phyloP scores from a whole-genome alignment of 2,797 vertebrate genomes.

The Syndactyla subalaris region DNA sequence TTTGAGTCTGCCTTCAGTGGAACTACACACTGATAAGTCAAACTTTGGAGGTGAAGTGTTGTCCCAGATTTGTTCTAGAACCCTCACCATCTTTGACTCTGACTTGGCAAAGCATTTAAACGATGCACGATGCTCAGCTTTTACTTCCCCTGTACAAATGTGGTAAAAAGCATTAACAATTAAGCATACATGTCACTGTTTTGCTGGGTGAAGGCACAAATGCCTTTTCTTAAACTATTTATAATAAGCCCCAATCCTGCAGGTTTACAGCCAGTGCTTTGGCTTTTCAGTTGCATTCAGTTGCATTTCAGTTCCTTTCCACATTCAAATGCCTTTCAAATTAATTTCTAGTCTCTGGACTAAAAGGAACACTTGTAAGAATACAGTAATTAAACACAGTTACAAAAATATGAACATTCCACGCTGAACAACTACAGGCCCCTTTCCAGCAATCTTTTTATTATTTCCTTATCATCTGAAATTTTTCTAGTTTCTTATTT shows the following conservation, averaged over 20 bases:
- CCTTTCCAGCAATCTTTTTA: background rate
- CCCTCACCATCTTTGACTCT: background rate
- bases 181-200: background rate
- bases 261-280: background rate
- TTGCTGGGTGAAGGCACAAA: background rate
- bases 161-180: background rate
- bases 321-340: background rate
- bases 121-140: background rate
- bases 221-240: background rate
- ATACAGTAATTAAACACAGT: background rate
- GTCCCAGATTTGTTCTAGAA: background rate
- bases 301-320: background rate
- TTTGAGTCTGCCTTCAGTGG: background rate
- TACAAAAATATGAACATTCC: background rate
- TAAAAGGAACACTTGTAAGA: background rate
- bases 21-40: background rate
- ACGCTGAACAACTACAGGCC: background rate
- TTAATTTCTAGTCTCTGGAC: background rate
- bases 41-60: background rate
- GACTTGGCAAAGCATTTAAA: background rate
- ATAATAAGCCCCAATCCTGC: background rate
- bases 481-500: conserved; percentile 20
- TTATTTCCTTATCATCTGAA: background rate
- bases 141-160: fast-evolving
- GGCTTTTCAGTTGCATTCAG: background rate